These are phyloP conservation scores for Chloromyia formosa DNA, from an alignment of 2,888 invertebrate genomes.

Conservation along the genomic window DNA sequence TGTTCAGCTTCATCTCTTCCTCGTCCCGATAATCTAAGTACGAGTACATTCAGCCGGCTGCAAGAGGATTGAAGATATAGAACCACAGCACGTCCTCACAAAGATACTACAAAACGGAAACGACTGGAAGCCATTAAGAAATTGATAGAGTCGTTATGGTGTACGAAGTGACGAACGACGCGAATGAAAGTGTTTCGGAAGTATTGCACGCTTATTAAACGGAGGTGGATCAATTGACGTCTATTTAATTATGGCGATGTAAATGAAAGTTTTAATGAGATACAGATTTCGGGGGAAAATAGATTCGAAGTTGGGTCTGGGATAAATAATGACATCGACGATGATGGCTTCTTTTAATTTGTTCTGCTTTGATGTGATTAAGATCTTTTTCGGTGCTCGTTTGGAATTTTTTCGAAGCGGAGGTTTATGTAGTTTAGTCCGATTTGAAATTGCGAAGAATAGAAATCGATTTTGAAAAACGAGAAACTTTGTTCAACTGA, in stretches of 20 bases:
- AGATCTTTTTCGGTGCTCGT: background rate
- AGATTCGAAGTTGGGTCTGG: background rate
- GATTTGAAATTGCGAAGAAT: no score
- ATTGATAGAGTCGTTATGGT: constrained; percentile 17
- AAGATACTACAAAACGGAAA: constrained; percentile 23
- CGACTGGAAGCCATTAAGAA: constrained; percentile 42
- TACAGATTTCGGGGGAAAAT: constrained; percentile 31
- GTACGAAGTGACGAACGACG: constrained; percentile 10
- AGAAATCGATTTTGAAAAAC: no score
- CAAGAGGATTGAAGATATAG: background rate
- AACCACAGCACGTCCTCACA: background rate
- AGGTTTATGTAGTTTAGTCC: no score
- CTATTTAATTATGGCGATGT: constrained; percentile 38
- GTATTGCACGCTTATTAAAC: constrained; percentile 39
- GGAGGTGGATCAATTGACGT: constrained; percentile 39
- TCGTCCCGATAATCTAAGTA: background rate
- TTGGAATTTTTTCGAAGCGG: no score
- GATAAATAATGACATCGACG: constrained; percentile 31
- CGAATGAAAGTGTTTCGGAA: background rate
- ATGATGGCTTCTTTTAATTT: constrained; percentile 37
- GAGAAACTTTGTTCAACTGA: no score
- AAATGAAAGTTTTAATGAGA: constrained; percentile 43
- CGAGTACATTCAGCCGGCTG: background rate
- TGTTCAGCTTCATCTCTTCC: background rate
- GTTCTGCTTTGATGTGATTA: constrained; percentile 40